Conservation (phyloP, 2,797 vertebrate genomes). For the Siniperca scherzeri region DNA sequence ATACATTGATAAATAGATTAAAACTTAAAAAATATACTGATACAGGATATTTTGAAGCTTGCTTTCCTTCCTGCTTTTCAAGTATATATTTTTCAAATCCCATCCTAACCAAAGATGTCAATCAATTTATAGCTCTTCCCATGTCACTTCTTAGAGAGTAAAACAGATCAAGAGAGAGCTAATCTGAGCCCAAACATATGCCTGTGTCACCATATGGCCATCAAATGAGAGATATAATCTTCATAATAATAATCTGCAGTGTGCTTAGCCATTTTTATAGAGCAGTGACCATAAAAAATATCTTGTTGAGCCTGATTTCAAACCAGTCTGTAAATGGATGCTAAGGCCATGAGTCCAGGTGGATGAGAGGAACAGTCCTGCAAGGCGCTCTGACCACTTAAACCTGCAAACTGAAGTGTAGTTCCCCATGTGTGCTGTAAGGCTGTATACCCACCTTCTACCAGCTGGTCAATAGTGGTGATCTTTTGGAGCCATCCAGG, state of each 20-base stretch:
- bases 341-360: neutral
- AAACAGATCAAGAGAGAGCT: slow-evolving; percentile 35
- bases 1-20: neutral
- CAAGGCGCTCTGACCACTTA: neutral
- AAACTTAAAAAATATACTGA: neutral
- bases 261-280: slow-evolving; percentile 1
- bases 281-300: neutral
- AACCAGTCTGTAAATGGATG: neutral
- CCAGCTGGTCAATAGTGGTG: slow-evolving; percentile 90
- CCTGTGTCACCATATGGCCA: slow-evolving; percentile 49
- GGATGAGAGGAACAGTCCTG: neutral
- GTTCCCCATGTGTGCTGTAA: neutral
- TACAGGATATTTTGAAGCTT: neutral
- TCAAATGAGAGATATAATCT: slow-evolving; percentile 36
- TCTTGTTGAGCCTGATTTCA: neutral
- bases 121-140: slow-evolving; percentile 3
- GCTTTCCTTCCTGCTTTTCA: neutral
- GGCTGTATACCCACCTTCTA: slow-evolving; percentile 88
- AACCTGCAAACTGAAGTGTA: neutral
- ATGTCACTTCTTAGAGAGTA: slow-evolving; percentile 28
- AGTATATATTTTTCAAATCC: neutral
- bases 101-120: neutral
- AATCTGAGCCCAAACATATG: slow-evolving; percentile 45
- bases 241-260: slow-evolving; percentile 29
- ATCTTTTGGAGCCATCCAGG: slow-evolving; percentile 94